Percentiles rank a stretch among this genome's conserved stretches.
Conservation (phyloP, 2,797 vertebrate species). For the Chrosomus eos region DNA sequence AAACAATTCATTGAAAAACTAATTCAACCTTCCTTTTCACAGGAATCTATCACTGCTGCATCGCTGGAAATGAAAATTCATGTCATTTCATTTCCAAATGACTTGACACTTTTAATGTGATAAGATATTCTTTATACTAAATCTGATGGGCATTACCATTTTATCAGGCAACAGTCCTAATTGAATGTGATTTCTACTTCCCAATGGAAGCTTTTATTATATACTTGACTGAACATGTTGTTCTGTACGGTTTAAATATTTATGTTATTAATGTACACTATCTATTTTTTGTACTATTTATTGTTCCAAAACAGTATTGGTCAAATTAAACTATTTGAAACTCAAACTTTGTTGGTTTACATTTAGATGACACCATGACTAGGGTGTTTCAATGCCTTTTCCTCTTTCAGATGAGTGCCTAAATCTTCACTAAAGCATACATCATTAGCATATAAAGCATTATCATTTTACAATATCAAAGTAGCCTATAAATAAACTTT, state of each 20-base stretch:
- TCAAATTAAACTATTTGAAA: neutral
- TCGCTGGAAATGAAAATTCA: neutral
- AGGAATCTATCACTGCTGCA: neutral
- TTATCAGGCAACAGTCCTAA: neutral
- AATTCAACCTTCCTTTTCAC: conserved; percentile 1
- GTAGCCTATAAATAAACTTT: neutral
- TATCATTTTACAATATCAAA: neutral
- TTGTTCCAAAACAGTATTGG: neutral
- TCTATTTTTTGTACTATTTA: neutral
- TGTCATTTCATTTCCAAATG: neutral
- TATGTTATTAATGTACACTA: neutral
- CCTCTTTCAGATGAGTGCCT: neutral
- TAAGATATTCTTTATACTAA: neutral
- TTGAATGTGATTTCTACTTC: conserved; percentile 57
- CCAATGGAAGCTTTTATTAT: conserved; percentile 67
- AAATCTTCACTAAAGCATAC: neutral
- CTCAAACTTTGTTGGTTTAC: too few relatives aligned
- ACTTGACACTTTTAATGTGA: neutral
- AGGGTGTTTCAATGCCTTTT: neutral
- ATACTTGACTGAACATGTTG: conserved; percentile 72
- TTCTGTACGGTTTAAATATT: conserved; percentile 58
- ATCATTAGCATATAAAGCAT: neutral
- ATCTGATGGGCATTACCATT: neutral
- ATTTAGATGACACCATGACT: neutral
- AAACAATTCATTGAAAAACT: neutral